Conservation (phyloP, 1,140 invertebrate species). For the Trigoniulus corallinus region DNA sequence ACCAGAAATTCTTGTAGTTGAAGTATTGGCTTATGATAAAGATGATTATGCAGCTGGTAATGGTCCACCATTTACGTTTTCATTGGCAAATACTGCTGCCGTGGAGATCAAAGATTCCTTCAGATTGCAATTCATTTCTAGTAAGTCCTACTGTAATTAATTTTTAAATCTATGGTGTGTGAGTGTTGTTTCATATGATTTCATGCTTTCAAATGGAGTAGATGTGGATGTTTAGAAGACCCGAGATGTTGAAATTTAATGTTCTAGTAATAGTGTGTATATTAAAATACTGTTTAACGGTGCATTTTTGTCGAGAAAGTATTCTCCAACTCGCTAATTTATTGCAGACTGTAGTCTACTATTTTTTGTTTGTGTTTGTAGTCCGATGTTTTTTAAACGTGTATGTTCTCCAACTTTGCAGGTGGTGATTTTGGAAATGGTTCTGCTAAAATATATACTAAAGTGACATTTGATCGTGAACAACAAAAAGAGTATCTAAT, state of each 20-base stretch:
- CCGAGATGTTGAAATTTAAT: neutral
- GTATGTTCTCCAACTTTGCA: neutral
- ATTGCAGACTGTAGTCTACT: neutral
- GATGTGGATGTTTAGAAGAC: neutral
- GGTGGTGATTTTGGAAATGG: neutral
- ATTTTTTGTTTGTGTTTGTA: too few relatives aligned
- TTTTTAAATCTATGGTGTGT: too few relatives aligned
- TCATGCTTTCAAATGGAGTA: too few relatives aligned
- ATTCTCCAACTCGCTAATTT: neutral
- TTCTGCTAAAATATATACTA: slow-evolving; percentile 8
- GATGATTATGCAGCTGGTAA: slow-evolving; percentile 50
- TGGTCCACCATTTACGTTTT: slow-evolving; percentile 60
- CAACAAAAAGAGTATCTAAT: slow-evolving; percentile 18
- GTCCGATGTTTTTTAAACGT: too few relatives aligned
- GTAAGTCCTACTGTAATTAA: slow-evolving; percentile 7
- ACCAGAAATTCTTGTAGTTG: slow-evolving; percentile 9
- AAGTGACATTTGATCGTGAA: slow-evolving; percentile 26
- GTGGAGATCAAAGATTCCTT: slow-evolving; percentile 53
- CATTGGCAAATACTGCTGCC: slow-evolving; percentile 44
- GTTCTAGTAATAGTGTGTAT: neutral
- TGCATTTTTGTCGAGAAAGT: neutral
- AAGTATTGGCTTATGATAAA: slow-evolving; percentile 50
- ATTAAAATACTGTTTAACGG: neutral
- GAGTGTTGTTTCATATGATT: too few relatives aligned
- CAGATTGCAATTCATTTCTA: slow-evolving; percentile 28